Percentiles rank a stretch among this genome's conserved stretches.
phyloP scores from a whole-genome alignment of 2,888 invertebrate species.

The Gibbula magus region DNA sequence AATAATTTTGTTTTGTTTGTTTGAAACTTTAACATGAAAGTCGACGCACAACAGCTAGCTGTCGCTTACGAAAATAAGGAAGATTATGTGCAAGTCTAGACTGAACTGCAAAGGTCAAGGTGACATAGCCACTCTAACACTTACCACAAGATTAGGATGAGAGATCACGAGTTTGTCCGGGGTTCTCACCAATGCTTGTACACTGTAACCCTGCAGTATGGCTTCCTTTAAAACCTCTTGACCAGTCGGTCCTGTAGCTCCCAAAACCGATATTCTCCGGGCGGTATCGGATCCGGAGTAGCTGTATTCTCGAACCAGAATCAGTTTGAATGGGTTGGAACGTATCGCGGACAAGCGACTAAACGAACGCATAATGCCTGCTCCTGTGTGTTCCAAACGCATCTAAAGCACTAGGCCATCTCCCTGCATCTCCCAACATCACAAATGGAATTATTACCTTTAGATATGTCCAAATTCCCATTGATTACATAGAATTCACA shows the following conservation, averaged over 20 bases:
- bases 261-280: constrained; percentile 39
- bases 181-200: constrained; percentile 41
- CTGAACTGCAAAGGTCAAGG: background rate
- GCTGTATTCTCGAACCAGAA: background rate
- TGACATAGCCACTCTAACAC: background rate
- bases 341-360: no score
- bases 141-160: constrained; percentile 38
- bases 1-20: no score
- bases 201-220: constrained; percentile 38
- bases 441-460: no score
- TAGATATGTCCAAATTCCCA: background rate
- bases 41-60: no score
- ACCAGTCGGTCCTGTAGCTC: constrained; percentile 48
- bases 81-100: no score
- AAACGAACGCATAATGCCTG: no score
- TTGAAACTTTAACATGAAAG: no score
- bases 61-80: no score
- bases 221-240: constrained; percentile 41
- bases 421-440: background rate
- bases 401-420: background rate
- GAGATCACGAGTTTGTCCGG: constrained; percentile 33
- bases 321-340: no score
- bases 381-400: no score
- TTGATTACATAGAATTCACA: background rate
- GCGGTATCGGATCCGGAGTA: background rate